phyloP scores from a whole-genome alignment of 2,888 invertebrate genomes.

The Chorisops tibialis region DNA sequence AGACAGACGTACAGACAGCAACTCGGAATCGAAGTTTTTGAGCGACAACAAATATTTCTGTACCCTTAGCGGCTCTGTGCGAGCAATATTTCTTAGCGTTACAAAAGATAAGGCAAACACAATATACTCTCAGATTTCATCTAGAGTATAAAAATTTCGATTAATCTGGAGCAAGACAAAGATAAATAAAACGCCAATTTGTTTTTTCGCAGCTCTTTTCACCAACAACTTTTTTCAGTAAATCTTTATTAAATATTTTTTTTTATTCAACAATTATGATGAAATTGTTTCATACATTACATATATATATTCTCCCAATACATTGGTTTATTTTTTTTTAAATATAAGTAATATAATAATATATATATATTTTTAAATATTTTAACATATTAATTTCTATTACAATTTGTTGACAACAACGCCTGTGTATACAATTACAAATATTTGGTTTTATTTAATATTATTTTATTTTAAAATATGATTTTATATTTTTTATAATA shows the following conservation, averaged over 20 bases:
- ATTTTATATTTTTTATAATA: background rate
- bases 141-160: no score
- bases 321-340: conserved; percentile 30
- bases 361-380: conserved; percentile 24
- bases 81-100: no score
- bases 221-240: conserved; percentile 41
- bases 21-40: no score
- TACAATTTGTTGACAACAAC: background rate
- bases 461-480: background rate
- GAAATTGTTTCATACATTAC: background rate
- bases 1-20: no score
- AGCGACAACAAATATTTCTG: no score
- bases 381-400: background rate
- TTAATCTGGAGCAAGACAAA: no score
- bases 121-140: no score
- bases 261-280: background rate
- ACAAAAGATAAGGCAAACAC: no score
- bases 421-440: background rate
- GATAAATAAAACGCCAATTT: no score
- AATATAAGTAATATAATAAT: no score
- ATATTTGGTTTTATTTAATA: background rate
- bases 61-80: no score
- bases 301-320: conserved; percentile 33
- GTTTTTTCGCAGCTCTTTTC: conserved; percentile 43
- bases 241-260: conserved; percentile 23